A percentile compares a stretch with the other conserved stretches of the same genome.
phyloP scores from a whole-genome alignment of 2,888 invertebrate genomes.

The Trisateles emortualis region DNA sequence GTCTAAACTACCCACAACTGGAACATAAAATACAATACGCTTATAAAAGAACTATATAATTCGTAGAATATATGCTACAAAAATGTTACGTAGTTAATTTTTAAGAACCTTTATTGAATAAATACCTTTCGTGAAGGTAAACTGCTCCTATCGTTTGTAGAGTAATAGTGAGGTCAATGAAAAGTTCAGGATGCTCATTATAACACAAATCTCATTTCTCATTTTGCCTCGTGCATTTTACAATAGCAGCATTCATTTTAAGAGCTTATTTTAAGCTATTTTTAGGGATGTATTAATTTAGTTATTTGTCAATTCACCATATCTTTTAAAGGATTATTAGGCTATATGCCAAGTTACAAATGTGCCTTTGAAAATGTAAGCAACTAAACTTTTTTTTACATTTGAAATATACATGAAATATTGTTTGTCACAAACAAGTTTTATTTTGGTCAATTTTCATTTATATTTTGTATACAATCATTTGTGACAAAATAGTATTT shows the following conservation, averaged over 20 bases:
- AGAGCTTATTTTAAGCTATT: conserved; percentile 26
- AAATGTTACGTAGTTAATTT: conserved; percentile 47
- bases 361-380: conserved; percentile 70
- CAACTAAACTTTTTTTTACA: conserved; percentile 46
- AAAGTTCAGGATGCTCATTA: conserved; percentile 82
- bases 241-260: conserved; percentile 21
- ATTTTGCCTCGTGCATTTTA: conserved; percentile 64
- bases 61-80: conserved; percentile 41
- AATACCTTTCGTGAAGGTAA: conserved; percentile 31
- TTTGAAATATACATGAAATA: conserved; percentile 58
- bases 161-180: conserved; percentile 52
- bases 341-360: conserved; percentile 63
- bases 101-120: conserved; percentile 36
- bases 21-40: conserved; percentile 64
- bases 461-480: conserved; percentile 31
- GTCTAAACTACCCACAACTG: conserved; percentile 66
- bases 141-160: conserved; percentile 37
- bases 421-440: conserved; percentile 58
- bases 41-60: conserved; percentile 60
- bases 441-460: conserved; percentile 13
- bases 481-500: conserved; percentile 66
- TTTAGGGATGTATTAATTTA: conserved; percentile 24
- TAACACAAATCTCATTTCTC: conserved; percentile 53
- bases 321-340: conserved; percentile 41
- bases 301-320: conserved; percentile 19